Percentiles rank a stretch among this genome's conserved stretches.
phyloP scores from a whole-genome alignment of 2,797 vertebrate genomes.

The Microcaecilia unicolor region DNA sequence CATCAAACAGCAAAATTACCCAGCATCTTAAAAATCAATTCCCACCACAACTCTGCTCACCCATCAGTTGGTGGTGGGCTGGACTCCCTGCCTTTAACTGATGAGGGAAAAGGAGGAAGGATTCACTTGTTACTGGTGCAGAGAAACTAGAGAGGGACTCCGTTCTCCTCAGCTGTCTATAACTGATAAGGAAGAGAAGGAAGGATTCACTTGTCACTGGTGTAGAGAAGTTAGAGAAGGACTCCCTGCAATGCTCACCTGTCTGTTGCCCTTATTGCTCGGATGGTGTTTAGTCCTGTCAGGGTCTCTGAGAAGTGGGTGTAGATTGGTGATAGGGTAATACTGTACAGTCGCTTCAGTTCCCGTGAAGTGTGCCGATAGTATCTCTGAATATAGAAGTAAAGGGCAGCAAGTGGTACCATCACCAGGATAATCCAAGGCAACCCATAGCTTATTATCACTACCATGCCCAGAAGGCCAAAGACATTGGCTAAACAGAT shows the following conservation, averaged over 20 bases:
- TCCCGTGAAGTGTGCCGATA: conserved; percentile 84
- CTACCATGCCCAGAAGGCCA: conserved; percentile 72
- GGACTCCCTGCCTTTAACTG: too few relatives aligned
- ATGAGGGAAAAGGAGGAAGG: too few relatives aligned
- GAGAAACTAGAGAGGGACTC: too few relatives aligned
- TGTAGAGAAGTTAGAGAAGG: neutral
- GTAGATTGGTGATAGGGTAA: conserved; percentile 89
- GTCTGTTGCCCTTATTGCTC: conserved; percentile 62
- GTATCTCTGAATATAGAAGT: conserved; percentile 69
- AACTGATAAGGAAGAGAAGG: too few relatives aligned
- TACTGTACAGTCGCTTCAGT: conserved; percentile 80
- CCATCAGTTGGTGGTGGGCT: too few relatives aligned
- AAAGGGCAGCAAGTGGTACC: conserved; percentile 65
- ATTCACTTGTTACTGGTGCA: too few relatives aligned
- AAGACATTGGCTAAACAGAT: conserved; percentile 78
- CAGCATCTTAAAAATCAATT: too few relatives aligned
- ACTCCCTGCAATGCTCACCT: conserved; percentile 51
- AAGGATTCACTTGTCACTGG: too few relatives aligned
- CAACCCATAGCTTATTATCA: conserved; percentile 75
- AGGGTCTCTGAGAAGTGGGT: conserved; percentile 91
- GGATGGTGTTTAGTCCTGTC: conserved; percentile 73
- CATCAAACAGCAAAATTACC: too few relatives aligned
- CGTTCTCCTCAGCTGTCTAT: too few relatives aligned
- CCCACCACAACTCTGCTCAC: too few relatives aligned
- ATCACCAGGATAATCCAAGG: conserved; percentile 79